Base-by-base conservation (phyloP, 92 coral and sea anemone genomes). In the Paramuricea clavata region DNA sequence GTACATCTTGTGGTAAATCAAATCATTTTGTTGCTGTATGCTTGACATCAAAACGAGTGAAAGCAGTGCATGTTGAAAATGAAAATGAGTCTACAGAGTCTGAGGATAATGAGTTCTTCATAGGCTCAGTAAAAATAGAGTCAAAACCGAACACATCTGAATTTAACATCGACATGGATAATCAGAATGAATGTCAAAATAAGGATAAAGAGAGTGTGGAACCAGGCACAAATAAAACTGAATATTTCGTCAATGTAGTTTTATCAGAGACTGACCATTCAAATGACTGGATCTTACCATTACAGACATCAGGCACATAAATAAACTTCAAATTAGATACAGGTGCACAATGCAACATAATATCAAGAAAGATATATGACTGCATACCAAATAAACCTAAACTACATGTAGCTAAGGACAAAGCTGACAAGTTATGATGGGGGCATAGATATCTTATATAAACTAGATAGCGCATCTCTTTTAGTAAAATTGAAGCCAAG, bases 211-310 rank as follows among this genome's bases (percentile, higher is more conserved):
- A 35, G 8, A 42, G 35, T 36, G 31, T 7, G 35, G 49, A 31
- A 21, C 6, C 13, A 65, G 33, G 16, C 16, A 26, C 33, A 26
- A 26, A 10, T 25, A 50, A 43, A 0, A 42, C 76, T 15, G 52
- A 49, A 17, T 39, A 78, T 61, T 71, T 78, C 32, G 35, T 22
- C 7, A 59, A 87, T 36, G 81, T 31, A 52, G n/a, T 71, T 12
- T 31, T 49, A 3, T 16, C 49, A 16, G 49, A 71, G 0, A 52
- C 26, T 6, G 76, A 81, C n/a, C 44, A 33, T 31, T 69, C 69
- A 49, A 56, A 28, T 49, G 87, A 87, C 36, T 83, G 87, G 81
- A 49, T 69, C 32, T 17, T 49, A 17, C 79, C 68, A 44, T 72
- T 84, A 43, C 67, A 84, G 33, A 52, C 82, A 25, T 47, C 75